Conservation (phyloP, 2,888 invertebrate genomes). For the Hemaris fuciformis region DNA sequence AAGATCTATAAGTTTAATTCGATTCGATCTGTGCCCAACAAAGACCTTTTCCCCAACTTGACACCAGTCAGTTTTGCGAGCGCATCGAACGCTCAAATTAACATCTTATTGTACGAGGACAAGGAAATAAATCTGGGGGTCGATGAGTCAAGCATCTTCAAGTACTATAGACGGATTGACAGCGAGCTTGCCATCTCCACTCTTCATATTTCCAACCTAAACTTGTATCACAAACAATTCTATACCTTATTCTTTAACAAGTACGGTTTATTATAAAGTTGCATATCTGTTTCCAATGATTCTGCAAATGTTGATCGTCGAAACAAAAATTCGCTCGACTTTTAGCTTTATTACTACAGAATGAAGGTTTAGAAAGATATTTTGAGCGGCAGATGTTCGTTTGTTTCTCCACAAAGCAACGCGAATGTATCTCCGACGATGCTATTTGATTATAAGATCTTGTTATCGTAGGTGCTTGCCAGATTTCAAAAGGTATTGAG, state of each 20-base stretch:
- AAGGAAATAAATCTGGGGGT: slow-evolving; percentile 8
- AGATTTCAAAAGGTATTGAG: slow-evolving; percentile 9
- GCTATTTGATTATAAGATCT: slow-evolving; percentile 8
- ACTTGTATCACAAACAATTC: not conserved
- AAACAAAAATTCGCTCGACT: not conserved
- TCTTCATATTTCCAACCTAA: not conserved
- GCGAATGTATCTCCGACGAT: slow-evolving; percentile 7
- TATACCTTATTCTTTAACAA: not conserved
- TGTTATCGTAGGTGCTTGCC: slow-evolving; percentile 1
- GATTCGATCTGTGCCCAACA: no score
- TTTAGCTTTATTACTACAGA: not conserved
- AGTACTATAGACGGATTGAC: slow-evolving; percentile 10
- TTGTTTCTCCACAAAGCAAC: slow-evolving; percentile 2
- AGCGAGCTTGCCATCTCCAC: not conserved
- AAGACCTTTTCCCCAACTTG: not conserved
- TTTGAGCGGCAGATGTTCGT: not conserved
- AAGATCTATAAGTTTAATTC: no score
- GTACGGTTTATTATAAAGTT: not conserved
- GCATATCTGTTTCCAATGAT: not conserved
- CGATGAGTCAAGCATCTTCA: slow-evolving; percentile 3
- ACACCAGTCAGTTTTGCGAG: not conserved
- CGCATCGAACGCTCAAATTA: slow-evolving; percentile 7
- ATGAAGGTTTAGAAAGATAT: not conserved
- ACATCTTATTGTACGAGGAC: slow-evolving; percentile 6
- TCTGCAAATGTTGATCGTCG: not conserved